Percentiles rank a stretch among this genome's conserved stretches.
phyloP scores from a whole-genome alignment of 1,140 invertebrate species.

The Rhyacophila brunnea region DNA sequence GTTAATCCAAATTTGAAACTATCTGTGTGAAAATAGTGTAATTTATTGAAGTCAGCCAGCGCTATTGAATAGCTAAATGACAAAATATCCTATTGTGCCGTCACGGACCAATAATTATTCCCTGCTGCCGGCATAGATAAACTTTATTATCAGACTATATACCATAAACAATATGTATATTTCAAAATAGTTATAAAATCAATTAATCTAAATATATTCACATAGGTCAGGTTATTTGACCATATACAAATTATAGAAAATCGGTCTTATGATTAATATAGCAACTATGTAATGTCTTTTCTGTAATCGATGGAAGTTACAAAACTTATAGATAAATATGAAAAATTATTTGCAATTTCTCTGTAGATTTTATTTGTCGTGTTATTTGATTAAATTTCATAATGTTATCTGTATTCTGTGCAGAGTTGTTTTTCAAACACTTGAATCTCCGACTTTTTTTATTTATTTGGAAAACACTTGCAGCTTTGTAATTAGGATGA shows the following conservation, averaged over 20 bases:
- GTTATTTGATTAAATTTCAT: not conserved
- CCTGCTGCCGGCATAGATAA: too few species aligned
- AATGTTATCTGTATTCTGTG: not conserved
- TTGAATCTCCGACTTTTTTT: not conserved
- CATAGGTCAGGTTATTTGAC: not conserved
- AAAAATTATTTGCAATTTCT: not conserved
- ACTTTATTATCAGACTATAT: too few species aligned
- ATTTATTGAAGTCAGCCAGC: too few species aligned
- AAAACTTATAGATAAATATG: not conserved
- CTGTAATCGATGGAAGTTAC: not conserved
- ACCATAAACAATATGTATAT: too few species aligned
- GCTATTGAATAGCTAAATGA: too few species aligned
- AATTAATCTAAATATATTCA: not conserved
- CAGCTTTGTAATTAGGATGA: conserved; percentile 6
- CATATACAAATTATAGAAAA: not conserved
- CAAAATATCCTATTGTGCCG: too few species aligned
- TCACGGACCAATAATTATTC: too few species aligned
- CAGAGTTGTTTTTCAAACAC: not conserved
- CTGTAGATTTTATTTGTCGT: too few species aligned
- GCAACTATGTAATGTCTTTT: conserved; percentile 1
- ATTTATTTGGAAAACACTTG: not conserved
- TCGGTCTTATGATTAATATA: conserved; percentile 2
- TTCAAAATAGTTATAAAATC: too few species aligned
- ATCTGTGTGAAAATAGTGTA: too few species aligned
- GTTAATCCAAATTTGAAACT: too few species aligned